Evolutionary conservation across 2,113 vertebrate genomes (phyloP).

Genomic region (Neomonachus schauinslandi): DNA sequence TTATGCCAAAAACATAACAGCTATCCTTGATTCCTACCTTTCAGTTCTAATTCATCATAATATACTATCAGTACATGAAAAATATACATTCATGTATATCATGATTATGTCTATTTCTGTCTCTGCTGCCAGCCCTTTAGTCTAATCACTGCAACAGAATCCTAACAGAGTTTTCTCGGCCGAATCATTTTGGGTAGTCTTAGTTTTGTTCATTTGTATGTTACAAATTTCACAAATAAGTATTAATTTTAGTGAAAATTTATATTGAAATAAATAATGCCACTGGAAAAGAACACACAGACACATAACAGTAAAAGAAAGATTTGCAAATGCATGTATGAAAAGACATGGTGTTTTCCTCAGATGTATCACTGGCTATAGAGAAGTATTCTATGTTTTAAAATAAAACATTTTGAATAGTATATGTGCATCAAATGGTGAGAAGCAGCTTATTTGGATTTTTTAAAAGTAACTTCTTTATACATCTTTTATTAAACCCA

Average conservation of each 20-base stretch:
- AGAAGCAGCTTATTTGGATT: neutral
- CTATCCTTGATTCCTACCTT: neutral
- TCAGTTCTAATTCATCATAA: neutral
- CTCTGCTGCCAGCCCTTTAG: neutral
- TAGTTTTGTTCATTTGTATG: neutral
- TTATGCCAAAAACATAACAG: neutral
- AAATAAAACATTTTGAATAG: constrained; percentile 26
- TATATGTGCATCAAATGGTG: neutral
- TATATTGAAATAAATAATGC: neutral
- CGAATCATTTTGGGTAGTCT: neutral
- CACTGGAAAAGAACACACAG: neutral
- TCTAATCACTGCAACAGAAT: neutral
- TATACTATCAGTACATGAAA: neutral
- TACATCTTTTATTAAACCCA: constrained; percentile 52
- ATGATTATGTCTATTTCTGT: neutral
- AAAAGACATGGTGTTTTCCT: neutral
- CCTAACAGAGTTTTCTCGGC: neutral
- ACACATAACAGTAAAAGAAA: neutral
- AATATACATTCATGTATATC: neutral
- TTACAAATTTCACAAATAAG: neutral
- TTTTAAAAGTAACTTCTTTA: constrained; percentile 52
- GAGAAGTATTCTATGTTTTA: constrained; percentile 17
- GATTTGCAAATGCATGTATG: neutral
- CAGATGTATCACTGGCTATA: neutral
- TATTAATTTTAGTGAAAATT: neutral